phyloP scores from a whole-genome alignment of 2,888 invertebrate genomes.

The Nysson spinosus region DNA sequence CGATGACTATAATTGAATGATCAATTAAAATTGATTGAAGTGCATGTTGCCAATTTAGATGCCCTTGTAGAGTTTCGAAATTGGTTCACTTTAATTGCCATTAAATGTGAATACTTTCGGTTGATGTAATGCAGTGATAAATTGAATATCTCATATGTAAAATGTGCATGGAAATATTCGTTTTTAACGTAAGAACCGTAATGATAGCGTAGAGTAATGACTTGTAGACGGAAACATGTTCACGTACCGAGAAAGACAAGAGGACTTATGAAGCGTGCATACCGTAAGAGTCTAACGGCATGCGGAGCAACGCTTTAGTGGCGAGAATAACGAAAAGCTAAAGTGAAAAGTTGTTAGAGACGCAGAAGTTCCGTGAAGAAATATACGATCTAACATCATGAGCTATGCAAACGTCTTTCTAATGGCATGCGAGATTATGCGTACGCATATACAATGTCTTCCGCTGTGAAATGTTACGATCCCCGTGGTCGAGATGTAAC shows the following conservation, averaged over 20 bases:
- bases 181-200: neutral
- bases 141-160: too few relatives aligned
- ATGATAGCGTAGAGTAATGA: constrained; percentile 8
- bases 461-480: neutral
- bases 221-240: neutral
- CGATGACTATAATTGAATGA: neutral
- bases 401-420: too few relatives aligned
- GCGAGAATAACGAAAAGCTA: constrained; percentile 1
- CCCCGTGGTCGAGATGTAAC: neutral
- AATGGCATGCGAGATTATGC: neutral
- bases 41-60: too few relatives aligned
- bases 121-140: too few relatives aligned
- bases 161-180: too few relatives aligned
- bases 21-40: neutral
- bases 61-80: too few relatives aligned
- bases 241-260: neutral
- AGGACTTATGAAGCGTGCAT: constrained; percentile 5
- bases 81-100: too few relatives aligned
- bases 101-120: too few relatives aligned
- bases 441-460: neutral
- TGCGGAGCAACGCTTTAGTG: neutral
- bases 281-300: constrained; percentile 14
- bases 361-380: neutral
- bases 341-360: constrained; percentile 22
- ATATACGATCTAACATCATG: too few relatives aligned